These are phyloP conservation scores for Chloroceryle inda DNA, from an alignment of 2,797 vertebrate species.

Conservation along the genomic window DNA sequence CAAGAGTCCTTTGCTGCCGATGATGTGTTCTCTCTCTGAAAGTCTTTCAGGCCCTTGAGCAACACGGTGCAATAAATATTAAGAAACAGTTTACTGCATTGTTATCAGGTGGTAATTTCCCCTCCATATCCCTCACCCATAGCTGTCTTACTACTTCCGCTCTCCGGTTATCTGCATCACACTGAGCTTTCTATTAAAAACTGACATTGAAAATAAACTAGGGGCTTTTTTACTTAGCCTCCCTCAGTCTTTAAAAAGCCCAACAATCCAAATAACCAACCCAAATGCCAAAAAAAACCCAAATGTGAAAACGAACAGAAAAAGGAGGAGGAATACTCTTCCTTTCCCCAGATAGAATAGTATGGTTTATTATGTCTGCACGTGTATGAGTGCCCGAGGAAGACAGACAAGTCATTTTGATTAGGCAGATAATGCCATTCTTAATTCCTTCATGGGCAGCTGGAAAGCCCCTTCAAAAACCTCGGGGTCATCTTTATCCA, in stretches of 20 bases:
- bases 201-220: constrained; percentile 72
- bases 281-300: constrained; percentile 50
- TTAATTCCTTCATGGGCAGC: background rate
- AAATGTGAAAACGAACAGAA: constrained; percentile 52
- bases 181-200: constrained; percentile 50
- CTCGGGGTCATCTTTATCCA: background rate
- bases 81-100: background rate
- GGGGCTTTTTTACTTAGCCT: constrained; percentile 38
- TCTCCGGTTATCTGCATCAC: background rate
- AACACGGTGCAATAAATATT: background rate
- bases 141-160: background rate
- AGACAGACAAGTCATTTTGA: background rate
- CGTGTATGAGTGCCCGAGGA: background rate
- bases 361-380: background rate
- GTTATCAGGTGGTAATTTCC: constrained; percentile 43
- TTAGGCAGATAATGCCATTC: background rate
- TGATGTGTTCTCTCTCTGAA: background rate
- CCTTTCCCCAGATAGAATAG: background rate
- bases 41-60: background rate
- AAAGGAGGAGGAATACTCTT: background rate
- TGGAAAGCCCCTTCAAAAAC: background rate
- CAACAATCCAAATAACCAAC: background rate
- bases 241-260: constrained; percentile 47
- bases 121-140: background rate
- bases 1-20: background rate